These are phyloP conservation scores for Turritopsis rubra DNA, from an alignment of 30 jellyfish, hydroid and myxozoan genomes.

Conservation along the genomic window DNA sequence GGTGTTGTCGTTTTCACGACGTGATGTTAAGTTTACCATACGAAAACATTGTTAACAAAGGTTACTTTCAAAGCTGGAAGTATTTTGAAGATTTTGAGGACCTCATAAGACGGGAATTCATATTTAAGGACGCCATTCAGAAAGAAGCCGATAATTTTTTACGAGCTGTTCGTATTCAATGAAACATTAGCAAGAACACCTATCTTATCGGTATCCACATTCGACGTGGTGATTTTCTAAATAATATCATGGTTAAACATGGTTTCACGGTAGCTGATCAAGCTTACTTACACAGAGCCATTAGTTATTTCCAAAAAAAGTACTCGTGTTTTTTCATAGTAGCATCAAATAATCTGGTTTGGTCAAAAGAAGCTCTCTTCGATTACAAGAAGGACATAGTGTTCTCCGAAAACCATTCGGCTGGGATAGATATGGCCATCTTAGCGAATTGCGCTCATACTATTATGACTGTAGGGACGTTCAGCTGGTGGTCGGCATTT, in stretches of 20 bases:
- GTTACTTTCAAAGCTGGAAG: background rate
- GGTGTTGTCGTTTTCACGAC: background rate
- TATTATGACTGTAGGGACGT: no score
- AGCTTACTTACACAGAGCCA: background rate
- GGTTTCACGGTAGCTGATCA: background rate
- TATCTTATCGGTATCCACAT: background rate
- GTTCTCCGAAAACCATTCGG: background rate
- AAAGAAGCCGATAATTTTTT: background rate
- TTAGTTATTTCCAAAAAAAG: no score
- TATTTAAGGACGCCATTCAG: background rate
- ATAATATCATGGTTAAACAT: background rate
- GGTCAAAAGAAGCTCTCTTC: background rate
- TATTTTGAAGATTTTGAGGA: background rate
- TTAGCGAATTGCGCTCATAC: no score
- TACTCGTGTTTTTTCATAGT: background rate
- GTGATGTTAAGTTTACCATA: background rate
- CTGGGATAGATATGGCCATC: background rate
- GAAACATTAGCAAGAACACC: background rate
- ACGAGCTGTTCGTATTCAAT: background rate
- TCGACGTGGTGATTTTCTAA: background rate
- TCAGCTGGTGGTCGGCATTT: constrained; percentile 6
- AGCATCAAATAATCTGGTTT: background rate
- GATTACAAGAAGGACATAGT: background rate
- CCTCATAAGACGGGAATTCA: background rate
- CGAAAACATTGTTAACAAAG: background rate